phyloP scores from a whole-genome alignment of 2,888 invertebrate species.

The Pachycephus smyrnensis region DNA sequence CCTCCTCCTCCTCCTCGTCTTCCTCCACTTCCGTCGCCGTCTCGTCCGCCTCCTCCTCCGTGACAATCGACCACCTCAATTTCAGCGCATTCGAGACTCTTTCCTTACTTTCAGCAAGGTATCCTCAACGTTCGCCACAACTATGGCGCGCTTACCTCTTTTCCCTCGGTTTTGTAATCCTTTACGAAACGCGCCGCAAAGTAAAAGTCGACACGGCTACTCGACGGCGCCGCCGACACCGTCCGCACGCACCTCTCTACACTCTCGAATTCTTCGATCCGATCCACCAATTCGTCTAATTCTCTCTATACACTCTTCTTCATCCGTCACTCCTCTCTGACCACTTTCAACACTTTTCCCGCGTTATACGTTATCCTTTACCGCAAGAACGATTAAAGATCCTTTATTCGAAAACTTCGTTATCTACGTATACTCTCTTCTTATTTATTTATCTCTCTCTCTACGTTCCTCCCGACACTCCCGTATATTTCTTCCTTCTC shows the following conservation, averaged over 20 bases:
- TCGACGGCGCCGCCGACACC: conserved; percentile 12
- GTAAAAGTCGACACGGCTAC: conserved; percentile 23
- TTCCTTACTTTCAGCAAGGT: conserved; percentile 3
- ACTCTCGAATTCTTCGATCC: neutral
- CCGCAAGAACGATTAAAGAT: neutral
- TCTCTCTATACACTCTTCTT: neutral
- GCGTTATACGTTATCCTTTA: neutral
- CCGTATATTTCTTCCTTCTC: neutral
- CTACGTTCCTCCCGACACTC: conserved; percentile 14
- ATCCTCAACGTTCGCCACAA: neutral
- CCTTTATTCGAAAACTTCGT: neutral
- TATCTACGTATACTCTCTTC: conserved; percentile 14
- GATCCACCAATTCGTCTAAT: neutral
- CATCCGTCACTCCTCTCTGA: neutral
- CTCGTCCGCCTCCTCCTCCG: conserved; percentile 6
- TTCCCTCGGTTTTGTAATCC: conserved; percentile 58
- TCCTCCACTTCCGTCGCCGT: conserved; percentile 11
- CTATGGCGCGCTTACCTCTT: conserved; percentile 35
- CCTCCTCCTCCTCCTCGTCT: conserved; percentile 19
- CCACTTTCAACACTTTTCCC: neutral
- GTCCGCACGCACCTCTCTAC: conserved; percentile 2
- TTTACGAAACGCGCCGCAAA: conserved; percentile 51
- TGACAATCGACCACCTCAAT: conserved; percentile 6
- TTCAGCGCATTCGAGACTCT: conserved; percentile 7
- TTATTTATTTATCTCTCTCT: conserved; percentile 31